These are phyloP conservation scores for Phoxinus dragarum DNA, from an alignment of 2,797 vertebrate species.

Conservation along the genomic window DNA sequence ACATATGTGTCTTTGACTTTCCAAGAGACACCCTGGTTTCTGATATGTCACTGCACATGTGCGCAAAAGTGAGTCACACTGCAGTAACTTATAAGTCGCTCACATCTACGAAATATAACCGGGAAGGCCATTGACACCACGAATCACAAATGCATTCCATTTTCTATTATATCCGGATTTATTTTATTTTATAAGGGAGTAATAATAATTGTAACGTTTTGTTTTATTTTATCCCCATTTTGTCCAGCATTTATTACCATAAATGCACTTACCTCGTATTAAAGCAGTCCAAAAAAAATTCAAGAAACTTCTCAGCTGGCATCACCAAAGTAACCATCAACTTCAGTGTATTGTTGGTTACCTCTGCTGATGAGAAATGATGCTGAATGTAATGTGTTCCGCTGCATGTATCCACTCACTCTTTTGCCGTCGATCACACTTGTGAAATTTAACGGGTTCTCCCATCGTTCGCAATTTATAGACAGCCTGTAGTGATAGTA, in stretches of 20 bases:
- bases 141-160: background rate
- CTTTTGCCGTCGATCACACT: slow-evolving; percentile 64
- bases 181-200: background rate
- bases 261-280: slow-evolving; percentile 28
- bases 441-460: slow-evolving; percentile 78
- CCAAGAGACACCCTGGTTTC: slow-evolving; percentile 48
- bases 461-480: slow-evolving; percentile 82
- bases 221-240: no score
- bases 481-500: slow-evolving; percentile 82
- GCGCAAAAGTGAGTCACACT: slow-evolving; percentile 88
- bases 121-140: slow-evolving; percentile 32
- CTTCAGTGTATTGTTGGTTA: slow-evolving; percentile 20
- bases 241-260: background rate
- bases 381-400: slow-evolving; percentile 6
- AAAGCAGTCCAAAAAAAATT: slow-evolving; percentile 4
- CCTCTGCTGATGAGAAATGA: slow-evolving; percentile 1
- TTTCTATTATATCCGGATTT: background rate
- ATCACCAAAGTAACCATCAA: background rate
- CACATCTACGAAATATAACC: slow-evolving; percentile 72
- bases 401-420: slow-evolving; percentile 60
- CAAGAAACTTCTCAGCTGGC: slow-evolving; percentile 26
- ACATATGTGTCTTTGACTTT: slow-evolving; percentile 35
- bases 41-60: slow-evolving; percentile 80
- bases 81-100: slow-evolving; percentile 81
- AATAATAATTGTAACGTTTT: background rate